Base-by-base conservation (phyloP, 2,113 vertebrate genomes). In the Desmodus rotundus region DNA sequence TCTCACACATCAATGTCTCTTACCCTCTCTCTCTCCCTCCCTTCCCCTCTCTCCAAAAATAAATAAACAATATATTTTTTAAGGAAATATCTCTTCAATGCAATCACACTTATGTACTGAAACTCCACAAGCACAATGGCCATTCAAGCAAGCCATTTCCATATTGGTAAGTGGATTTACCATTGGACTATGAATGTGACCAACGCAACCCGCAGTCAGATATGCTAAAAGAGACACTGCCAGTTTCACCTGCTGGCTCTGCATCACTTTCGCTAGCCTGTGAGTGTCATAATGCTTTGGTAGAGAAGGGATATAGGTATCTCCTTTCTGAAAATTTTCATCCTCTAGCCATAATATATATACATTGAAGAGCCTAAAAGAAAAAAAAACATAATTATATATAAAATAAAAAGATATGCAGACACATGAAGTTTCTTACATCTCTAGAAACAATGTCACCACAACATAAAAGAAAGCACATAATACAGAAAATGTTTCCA, bases 321-420 rank as follows among this genome's bases (percentile, higher is more conserved):
- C 99, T 97, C 99, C 99, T 92, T 99, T 99, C 97, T 99, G 99
- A 95, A 99, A 98, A 92, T 96, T 99, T 93, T 99, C 99, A 97
- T 99, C 99, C 97, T 99, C 99, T 97, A 99, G 72, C 99, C 99
- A 99, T 91, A 99, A 56, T 76, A 99, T 96, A 98, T 99, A 99
- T 16, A 99, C 99, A 93, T 99, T 99, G 98, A 99, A 99, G 97
- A 99, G 98, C 98, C 99, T 99, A 93, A 52, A 87, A 63, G 68
- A 11, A 77, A 81, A 76, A 14, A 14, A 50, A 91, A 91, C 73
- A 74, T 4, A 15, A 73, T 88, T 73, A 77, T 4, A 85, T 67
- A 68, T 90, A 74, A 87, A 24, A 43, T 31, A 38, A 63, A 91
- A 85, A n/a, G 26, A 58, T 1, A 1, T 8, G 24, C 45, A 96